These are phyloP conservation scores for Drosophila demipolita DNA, from an alignment of 2,888 invertebrate species.

Conservation along the genomic window DNA sequence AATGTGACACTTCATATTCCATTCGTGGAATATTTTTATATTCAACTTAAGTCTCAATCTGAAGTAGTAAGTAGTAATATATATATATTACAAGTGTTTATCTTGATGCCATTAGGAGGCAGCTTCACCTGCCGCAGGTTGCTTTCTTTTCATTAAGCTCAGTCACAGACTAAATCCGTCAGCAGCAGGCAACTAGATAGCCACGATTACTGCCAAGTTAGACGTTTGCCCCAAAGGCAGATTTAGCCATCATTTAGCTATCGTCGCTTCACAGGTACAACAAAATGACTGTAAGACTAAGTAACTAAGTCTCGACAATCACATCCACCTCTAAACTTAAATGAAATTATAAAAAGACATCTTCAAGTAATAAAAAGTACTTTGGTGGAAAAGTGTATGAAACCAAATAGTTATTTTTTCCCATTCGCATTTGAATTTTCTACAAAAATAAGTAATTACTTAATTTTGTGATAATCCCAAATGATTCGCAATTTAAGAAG, in stretches of 20 bases:
- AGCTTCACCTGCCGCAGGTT: background rate
- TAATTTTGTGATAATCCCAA: too few species aligned
- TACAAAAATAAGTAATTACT: too few species aligned
- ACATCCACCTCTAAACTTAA: background rate
- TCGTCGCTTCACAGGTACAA: background rate
- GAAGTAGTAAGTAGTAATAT: background rate
- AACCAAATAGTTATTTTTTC: background rate
- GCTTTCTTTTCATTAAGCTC: background rate
- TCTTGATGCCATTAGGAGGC: background rate
- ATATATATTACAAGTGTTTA: background rate
- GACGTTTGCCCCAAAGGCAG: background rate
- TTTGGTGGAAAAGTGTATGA: background rate
- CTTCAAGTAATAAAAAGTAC: background rate
- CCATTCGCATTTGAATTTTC: too few species aligned
- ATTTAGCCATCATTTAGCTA: background rate
- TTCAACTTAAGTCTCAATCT: background rate
- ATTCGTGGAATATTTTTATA: conserved; percentile 7
- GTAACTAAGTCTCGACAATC: background rate
- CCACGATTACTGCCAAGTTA: background rate
- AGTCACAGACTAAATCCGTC: background rate
- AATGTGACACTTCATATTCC: conserved; percentile 32
- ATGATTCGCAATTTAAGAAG: background rate
- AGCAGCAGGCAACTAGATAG: background rate
- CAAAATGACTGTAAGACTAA: background rate
- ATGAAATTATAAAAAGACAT: background rate